Percentiles rank a stretch among this genome's conserved stretches.
Conservation (phyloP, 2,888 invertebrate genomes). For the Hymenopus coronatus region DNA sequence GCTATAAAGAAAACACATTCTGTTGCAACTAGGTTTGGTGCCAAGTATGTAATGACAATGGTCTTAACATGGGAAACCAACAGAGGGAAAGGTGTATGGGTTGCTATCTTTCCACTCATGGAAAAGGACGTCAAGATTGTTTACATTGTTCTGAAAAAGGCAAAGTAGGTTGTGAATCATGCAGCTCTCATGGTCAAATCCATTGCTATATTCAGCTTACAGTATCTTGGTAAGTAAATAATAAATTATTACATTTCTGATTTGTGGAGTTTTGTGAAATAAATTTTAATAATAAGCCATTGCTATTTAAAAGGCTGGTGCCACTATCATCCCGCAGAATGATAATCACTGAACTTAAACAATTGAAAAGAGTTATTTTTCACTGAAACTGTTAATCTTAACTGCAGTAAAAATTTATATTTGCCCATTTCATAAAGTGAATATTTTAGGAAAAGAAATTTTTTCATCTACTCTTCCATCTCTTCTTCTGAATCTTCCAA, state of each 20-base stretch:
- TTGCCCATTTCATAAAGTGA: no score
- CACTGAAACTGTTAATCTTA: no score
- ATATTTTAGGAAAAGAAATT: no score
- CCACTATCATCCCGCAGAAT: no score
- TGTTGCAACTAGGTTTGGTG: neutral
- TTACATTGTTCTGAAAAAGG: slow-evolving; percentile 48
- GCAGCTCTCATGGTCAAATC: slow-evolving; percentile 48
- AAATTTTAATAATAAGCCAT: neutral
- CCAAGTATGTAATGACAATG: neutral
- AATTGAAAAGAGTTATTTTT: no score
- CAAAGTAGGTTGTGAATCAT: slow-evolving; percentile 46
- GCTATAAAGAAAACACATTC: neutral
- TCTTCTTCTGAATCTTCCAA: no score
- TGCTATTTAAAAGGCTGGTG: neutral
- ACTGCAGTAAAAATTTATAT: no score
- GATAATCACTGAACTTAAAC: no score
- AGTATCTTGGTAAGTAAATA: slow-evolving; percentile 44
- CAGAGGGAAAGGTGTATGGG: slow-evolving; percentile 44
- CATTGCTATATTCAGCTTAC: slow-evolving; percentile 50
- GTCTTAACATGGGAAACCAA: neutral
- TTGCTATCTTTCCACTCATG: slow-evolving; percentile 44
- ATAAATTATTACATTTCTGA: neutral
- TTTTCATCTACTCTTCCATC: no score
- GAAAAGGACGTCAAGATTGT: slow-evolving; percentile 47
- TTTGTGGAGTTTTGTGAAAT: neutral